These are phyloP conservation scores for Spongia lamella DNA, from an alignment of 37 sponge, comb jelly and placozoan species.

Conservation along the genomic window DNA sequence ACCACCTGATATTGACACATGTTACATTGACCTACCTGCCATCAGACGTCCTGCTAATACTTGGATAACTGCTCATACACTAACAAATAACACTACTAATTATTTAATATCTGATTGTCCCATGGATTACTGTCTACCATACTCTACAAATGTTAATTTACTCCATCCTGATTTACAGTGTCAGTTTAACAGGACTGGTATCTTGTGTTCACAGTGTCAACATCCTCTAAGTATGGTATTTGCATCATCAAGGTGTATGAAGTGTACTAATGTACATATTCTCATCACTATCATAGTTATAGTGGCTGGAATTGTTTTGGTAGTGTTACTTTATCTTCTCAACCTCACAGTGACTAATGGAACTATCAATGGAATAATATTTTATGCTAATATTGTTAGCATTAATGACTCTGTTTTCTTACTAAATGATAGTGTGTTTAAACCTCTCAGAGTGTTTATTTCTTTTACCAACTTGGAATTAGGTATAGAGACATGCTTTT, in stretches of 20 bases:
- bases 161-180: constrained; percentile 12
- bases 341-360: constrained; percentile 35
- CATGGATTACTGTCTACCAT: too few species aligned
- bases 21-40: not conserved
- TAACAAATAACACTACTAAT: too few species aligned
- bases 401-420: too few species aligned
- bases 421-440: too few species aligned
- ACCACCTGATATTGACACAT: not conserved
- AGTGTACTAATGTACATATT: constrained; percentile 17
- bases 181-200: constrained; percentile 15
- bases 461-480: too few species aligned
- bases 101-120: too few species aligned
- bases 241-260: too few species aligned
- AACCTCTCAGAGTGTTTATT: too few species aligned
- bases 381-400: constrained; percentile 30
- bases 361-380: constrained; percentile 29
- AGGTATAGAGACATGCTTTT: too few species aligned
- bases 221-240: constrained; percentile 5
- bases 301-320: constrained; percentile 19
- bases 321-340: not conserved
- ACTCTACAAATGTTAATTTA: not conserved
- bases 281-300: constrained; percentile 3
- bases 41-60: not conserved
- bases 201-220: constrained; percentile 18
- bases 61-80: constrained; percentile 11